Conservation (phyloP, 1,140 invertebrate species). For the Lerema accius region DNA sequence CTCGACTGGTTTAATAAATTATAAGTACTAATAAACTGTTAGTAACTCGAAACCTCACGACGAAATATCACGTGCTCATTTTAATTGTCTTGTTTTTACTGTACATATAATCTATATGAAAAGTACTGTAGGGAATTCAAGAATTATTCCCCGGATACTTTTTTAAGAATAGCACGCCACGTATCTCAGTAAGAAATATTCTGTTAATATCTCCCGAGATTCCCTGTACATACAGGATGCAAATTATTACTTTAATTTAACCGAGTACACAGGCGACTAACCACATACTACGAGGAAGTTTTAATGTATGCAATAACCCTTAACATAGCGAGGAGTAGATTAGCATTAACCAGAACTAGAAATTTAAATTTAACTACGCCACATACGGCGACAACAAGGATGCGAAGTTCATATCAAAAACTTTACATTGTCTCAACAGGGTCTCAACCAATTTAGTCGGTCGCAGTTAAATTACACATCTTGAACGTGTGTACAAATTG, state of each 20-base stretch:
- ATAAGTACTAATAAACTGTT: too few species aligned
- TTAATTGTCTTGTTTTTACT: too few species aligned
- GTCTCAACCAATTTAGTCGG: conserved; percentile 21
- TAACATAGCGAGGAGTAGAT: neutral
- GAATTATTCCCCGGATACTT: too few species aligned
- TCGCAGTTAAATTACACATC: conserved; percentile 48
- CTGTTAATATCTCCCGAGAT: too few species aligned
- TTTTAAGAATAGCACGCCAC: too few species aligned
- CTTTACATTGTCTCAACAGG: conserved; percentile 19
- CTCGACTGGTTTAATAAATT: too few species aligned
- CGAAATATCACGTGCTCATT: too few species aligned
- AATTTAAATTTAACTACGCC: conserved; percentile 4
- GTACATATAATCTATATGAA: too few species aligned
- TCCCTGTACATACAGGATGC: too few species aligned
- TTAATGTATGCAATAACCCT: conserved; percentile 5
- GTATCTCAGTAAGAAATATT: too few species aligned
- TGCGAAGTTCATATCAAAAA: conserved; percentile 22
- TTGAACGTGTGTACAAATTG: conserved; percentile 67
- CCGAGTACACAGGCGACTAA: neutral
- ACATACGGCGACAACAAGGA: conserved; percentile 1
- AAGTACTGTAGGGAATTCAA: too few species aligned
- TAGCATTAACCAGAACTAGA: neutral
- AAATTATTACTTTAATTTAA: neutral
- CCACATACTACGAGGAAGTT: neutral
- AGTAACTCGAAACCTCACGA: too few species aligned